These are phyloP conservation scores for Melanotaenia duboulayi DNA, from an alignment of 2,113 vertebrate genomes.

Conservation along the genomic window DNA sequence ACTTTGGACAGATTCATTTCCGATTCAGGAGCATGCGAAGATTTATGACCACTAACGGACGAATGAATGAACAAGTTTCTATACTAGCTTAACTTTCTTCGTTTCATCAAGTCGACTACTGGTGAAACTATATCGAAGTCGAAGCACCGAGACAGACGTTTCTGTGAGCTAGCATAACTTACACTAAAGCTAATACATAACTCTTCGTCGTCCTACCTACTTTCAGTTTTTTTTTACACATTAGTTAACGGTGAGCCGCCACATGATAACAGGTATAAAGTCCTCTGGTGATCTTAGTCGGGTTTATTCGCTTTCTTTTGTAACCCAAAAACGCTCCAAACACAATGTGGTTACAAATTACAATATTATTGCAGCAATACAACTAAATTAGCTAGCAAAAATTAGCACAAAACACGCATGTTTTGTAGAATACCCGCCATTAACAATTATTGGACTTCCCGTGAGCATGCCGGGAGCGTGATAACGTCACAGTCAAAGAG, in stretches of 20 bases:
- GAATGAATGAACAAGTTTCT: slow-evolving; percentile 44
- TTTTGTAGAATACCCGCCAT: slow-evolving; percentile 80
- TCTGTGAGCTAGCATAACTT: slow-evolving; percentile 4
- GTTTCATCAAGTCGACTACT: slow-evolving; percentile 11
- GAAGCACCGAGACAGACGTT: not conserved
- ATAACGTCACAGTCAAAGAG: slow-evolving; percentile 54
- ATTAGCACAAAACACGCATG: slow-evolving; percentile 14
- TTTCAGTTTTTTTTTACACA: slow-evolving; percentile 43
- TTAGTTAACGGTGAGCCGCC: slow-evolving; percentile 16
- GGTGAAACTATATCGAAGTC: not conserved
- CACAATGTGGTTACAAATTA: not conserved
- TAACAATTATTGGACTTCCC: slow-evolving; percentile 67
- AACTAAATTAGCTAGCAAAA: not conserved
- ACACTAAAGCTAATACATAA: not conserved
- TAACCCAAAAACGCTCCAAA: not conserved
- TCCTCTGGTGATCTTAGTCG: not conserved
- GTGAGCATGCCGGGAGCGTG: slow-evolving; percentile 75
- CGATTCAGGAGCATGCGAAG: not conserved
- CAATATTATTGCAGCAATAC: not conserved
- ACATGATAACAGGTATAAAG: slow-evolving; percentile 36
- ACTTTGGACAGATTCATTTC: slow-evolving; percentile 35
- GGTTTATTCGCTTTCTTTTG: not conserved
- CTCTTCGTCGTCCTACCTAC: slow-evolving; percentile 16
- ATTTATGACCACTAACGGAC: not conserved
- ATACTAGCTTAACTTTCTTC: slow-evolving; percentile 13